Conservation (phyloP, 2,113 vertebrate species). For the Pseudonaja textilis region DNA sequence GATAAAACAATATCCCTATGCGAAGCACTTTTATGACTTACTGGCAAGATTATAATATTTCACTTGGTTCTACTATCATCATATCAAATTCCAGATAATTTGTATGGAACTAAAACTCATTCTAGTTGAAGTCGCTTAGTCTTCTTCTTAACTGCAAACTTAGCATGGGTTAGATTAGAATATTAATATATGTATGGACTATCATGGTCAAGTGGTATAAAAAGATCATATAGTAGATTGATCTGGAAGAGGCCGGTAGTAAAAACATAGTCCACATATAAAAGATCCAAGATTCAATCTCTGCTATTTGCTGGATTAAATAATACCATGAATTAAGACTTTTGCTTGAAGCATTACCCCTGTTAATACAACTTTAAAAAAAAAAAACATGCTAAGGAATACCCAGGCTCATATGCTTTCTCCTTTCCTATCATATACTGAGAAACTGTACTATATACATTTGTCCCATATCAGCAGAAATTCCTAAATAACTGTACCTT, state of each 20-base stretch:
- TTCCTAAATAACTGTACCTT: not conserved
- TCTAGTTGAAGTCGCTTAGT: not conserved
- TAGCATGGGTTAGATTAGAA: not conserved
- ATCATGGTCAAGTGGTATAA: not conserved
- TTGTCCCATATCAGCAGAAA: not conserved
- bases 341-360: not conserved
- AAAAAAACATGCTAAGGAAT: not conserved
- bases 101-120: not conserved
- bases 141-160: not conserved
- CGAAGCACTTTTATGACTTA: not conserved
- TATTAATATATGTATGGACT: not conserved
- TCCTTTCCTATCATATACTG: not conserved
- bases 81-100: not conserved
- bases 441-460: not conserved
- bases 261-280: not conserved
- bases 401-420: not conserved
- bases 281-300: not conserved
- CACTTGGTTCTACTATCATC: not conserved
- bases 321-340: not conserved
- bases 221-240: not conserved
- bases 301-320: not conserved
- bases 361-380: not conserved
- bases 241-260: not conserved
- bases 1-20: not conserved
- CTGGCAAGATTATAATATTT: not conserved